Evolutionary conservation across 2,797 vertebrate species (phyloP), one percentile per base, ranked within the genome.

Genomic region (Danionella dracula): DNA sequence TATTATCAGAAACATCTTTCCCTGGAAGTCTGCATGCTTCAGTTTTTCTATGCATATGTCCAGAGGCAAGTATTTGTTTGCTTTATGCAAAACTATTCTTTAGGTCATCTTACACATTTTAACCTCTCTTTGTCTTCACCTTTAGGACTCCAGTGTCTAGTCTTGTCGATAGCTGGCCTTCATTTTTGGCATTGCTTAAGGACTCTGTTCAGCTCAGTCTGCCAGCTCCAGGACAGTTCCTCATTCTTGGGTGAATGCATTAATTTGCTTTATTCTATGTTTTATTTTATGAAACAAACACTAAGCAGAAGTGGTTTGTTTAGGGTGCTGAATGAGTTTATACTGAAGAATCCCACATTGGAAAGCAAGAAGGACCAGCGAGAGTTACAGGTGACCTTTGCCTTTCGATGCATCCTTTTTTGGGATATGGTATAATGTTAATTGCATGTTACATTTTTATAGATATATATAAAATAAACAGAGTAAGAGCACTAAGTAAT

Each of bases 61-160:
- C 96, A 99, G 84, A 94, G 96, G 97, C 97, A 86, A 92, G 91
- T n/a, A n/a, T n/a, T n/a, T n/a, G n/a, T n/a, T n/a, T n/a, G n/a
- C n/a, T n/a, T n/a, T n/a, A n/a, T n/a, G n/a, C n/a, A n/a, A n/a
- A n/a, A n/a, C n/a, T n/a, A n/a, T n/a, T n/a, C n/a, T n/a, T n/a
- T n/a, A n/a, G n/a, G n/a, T n/a, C n/a, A n/a, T n/a, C n/a, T n/a
- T n/a, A 27, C 23, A 27, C 23, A 6, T 3, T 57, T 11, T 59
- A 5, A 59, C 41, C 34, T 8, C 19, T 12, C 17, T 13, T 59
- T 5, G 20, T 23, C 4, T 1, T 55, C 10, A 50, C n/a, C 68
- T 35, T 29, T 74, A 99, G 97, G 83, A 95, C 99, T 74, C 90
- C 96, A 5, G 93, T 98, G 66, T 94, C 95, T 70, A 96, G 89